Evolutionary conservation across 2,113 vertebrate genomes (phyloP), one percentile per base, ranked within the genome.

Genomic region (Nothobranchius furzeri): DNA sequence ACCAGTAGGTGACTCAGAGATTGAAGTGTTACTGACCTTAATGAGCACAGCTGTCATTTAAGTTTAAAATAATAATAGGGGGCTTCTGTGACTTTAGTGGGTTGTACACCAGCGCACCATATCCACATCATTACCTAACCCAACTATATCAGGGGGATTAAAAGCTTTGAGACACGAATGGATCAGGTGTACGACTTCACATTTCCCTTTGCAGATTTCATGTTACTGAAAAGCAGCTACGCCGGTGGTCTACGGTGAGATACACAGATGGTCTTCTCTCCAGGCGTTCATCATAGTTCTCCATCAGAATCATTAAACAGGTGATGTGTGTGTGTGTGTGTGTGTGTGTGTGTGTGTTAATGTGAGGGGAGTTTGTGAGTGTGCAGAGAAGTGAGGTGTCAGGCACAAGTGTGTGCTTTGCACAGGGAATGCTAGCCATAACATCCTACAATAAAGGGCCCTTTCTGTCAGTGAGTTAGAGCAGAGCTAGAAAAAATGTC

Each of bases 391-490:
- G 59, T 20, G 43, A 75, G 62, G 40, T 60, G 61, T 4, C 52
- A 73, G 45, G 47, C 58, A 53, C 47, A 9, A 54, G 66, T 77
- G 75, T 47, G 48, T 72, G 48, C 13, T n/a, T 15, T 66, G 61
- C n/a, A 63, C 12, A 60, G 75, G 58, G 54, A 84, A 73, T 52
- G 63, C 54, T 70, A 78, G 78, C 73, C 69, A 78, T 75, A 85
- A 85, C 77, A 86, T 78, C 74, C 68, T 70, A 79, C 70, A 75
- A 48, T 12, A 61, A 77, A 60, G 64, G 45, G 64, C 59, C 77
- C 75, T 55, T 54, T 47, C 63, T 45, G n/a, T 47, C 48, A 63
- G 24, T 46, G 53, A 67, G 9, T 50, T 36, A 54, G 45, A 70
- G 50, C 45, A 59, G n/a, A 9, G 68, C 64, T 42, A 55, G 68